Evolutionary conservation across 2,797 vertebrate species (phyloP).

Genomic region (Notoglanidium macrostoma): DNA sequence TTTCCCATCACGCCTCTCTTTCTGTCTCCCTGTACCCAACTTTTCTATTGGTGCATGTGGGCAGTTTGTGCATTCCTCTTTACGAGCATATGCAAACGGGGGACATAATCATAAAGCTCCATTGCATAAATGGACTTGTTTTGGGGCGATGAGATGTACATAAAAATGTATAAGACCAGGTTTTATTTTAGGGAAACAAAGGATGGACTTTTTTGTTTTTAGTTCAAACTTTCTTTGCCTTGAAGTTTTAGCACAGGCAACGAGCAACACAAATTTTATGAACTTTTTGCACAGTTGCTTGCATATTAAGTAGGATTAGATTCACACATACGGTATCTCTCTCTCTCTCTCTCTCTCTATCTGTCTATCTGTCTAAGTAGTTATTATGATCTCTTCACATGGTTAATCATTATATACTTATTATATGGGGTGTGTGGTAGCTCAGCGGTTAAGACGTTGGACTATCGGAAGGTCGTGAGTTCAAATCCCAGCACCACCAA

Average conservation of each 20-base stretch:
- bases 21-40: slow-evolving; percentile 38
- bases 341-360: background rate
- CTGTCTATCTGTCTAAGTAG: background rate
- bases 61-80: slow-evolving; percentile 37
- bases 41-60: slow-evolving; percentile 54
- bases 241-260: background rate
- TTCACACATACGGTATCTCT: background rate
- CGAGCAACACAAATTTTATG: background rate
- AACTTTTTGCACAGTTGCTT: background rate
- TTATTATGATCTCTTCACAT: background rate
- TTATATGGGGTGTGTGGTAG: too few species aligned
- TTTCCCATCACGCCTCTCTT: slow-evolving; percentile 35
- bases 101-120: slow-evolving; percentile 54
- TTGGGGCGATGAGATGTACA: slow-evolving; percentile 42
- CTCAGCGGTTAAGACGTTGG: too few species aligned
- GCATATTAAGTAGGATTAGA: background rate
- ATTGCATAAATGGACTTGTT: slow-evolving; percentile 45
- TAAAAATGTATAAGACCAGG: slow-evolving; percentile 34
- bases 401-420: too few species aligned
- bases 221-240: slow-evolving; percentile 24
- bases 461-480: too few species aligned
- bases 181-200: background rate
- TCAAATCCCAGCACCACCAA: too few species aligned
- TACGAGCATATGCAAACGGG: slow-evolving; percentile 49
- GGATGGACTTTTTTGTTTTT: slow-evolving; percentile 4